Conservation (phyloP, 2,888 invertebrate genomes). For the Teleiodes luculella region DNA sequence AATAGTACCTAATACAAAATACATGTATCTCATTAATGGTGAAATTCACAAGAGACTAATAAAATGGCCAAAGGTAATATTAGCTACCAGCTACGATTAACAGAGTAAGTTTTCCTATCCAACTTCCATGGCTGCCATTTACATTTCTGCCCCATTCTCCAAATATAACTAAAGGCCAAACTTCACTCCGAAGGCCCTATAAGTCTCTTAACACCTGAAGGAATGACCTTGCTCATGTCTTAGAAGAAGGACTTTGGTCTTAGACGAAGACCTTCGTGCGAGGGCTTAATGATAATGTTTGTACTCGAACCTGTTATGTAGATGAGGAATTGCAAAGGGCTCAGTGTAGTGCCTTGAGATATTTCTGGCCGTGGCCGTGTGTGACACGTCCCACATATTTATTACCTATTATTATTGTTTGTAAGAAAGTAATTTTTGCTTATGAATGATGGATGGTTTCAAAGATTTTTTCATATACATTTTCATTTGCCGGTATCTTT, state of each 20-base stretch:
- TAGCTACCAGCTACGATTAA: not conserved
- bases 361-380: too few species aligned
- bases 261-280: not conserved
- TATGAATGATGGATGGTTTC: not conserved
- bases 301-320: constrained; percentile 4
- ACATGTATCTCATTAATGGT: too few species aligned
- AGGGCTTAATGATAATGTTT: constrained; percentile 12
- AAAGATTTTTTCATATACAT: too few species aligned
- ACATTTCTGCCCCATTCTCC: not conserved
- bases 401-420: too few species aligned
- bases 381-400: too few species aligned
- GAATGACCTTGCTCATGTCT: constrained; percentile 3
- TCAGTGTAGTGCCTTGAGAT: not conserved
- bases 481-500: too few species aligned
- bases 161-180: not conserved
- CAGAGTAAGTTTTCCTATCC: not conserved
- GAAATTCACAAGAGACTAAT: not conserved
- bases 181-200: not conserved
- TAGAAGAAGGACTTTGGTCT: constrained; percentile 3
- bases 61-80: not conserved
- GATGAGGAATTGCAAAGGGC: constrained; percentile 10
- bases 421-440: not conserved
- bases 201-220: not conserved
- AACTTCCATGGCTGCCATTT: not conserved
- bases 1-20: too few species aligned